A percentile compares a stretch with the other conserved stretches of the same genome.
Evolutionary conservation across 2,113 vertebrate genomes (phyloP).

Genomic region (Pomatorhinus ruficollis): DNA sequence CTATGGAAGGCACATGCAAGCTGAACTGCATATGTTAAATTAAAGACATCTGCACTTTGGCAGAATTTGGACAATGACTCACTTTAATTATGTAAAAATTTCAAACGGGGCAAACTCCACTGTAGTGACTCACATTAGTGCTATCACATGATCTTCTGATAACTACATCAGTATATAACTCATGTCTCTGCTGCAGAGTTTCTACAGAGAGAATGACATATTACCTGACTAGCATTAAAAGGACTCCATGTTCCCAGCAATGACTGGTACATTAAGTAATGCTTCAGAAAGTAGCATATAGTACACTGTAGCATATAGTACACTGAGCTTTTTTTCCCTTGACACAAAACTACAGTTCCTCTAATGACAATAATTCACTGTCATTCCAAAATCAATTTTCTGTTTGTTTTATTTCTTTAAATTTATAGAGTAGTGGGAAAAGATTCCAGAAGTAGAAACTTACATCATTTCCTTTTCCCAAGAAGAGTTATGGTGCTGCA

Average conservation of each 20-base stretch:
- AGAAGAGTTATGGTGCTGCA: constrained; percentile 23
- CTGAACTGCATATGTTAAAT: constrained; percentile 29
- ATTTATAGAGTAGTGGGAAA: constrained; percentile 36
- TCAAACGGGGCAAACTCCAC: constrained; percentile 33
- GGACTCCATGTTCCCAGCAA: constrained; percentile 67
- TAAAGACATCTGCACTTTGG: constrained; percentile 60
- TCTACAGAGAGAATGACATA: constrained; percentile 69
- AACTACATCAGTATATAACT: constrained; percentile 74
- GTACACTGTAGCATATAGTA: constrained; percentile 30
- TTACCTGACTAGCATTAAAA: constrained; percentile 66
- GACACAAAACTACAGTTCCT: constrained; percentile 46
- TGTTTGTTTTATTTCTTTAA: constrained; percentile 65
- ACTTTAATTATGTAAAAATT: constrained; percentile 69
- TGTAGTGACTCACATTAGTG: constrained; percentile 57
- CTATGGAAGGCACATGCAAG: constrained; percentile 4
- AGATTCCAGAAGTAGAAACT: constrained; percentile 51
- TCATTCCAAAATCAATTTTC: constrained; percentile 61
- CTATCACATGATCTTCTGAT: constrained; percentile 65
- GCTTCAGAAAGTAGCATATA: constrained; percentile 58
- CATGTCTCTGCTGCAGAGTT: constrained; percentile 50
- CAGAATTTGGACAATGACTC: constrained; percentile 69
- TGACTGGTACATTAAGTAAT: constrained; percentile 68
- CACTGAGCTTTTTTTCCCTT: neutral
- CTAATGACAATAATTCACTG: constrained; percentile 57
- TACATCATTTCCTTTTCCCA: constrained; percentile 51